Evolutionary conservation across 2,888 invertebrate species (phyloP).

Genomic region (Venustoraphidia nigricollis): DNA sequence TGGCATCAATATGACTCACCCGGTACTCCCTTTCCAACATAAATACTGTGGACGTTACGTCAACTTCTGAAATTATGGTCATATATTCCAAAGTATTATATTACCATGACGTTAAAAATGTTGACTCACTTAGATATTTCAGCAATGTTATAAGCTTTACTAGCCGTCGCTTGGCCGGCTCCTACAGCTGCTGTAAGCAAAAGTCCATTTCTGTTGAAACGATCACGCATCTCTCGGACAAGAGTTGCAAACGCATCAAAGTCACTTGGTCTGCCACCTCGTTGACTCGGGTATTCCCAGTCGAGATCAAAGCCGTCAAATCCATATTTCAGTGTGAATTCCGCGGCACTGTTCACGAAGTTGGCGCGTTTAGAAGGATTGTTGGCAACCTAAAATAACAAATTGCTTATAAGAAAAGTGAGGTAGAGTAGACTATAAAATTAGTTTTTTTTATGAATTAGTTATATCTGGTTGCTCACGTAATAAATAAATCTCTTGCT

Average conservation of each 20-base stretch:
- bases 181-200: constrained; percentile 43
- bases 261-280: constrained; percentile 34
- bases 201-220: constrained; percentile 34
- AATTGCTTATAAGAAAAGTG: background rate
- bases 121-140: constrained; percentile 32
- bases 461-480: background rate
- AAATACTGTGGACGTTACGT: too few species aligned
- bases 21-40: too few species aligned
- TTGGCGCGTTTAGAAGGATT: constrained; percentile 26
- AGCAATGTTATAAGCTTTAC: constrained; percentile 41
- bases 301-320: constrained; percentile 61
- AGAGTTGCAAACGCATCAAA: constrained; percentile 34
- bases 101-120: too few species aligned
- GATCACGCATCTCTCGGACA: constrained; percentile 36
- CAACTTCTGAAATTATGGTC: too few species aligned
- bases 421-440: too few species aligned
- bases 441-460: too few species aligned
- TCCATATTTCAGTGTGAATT: constrained; percentile 34
- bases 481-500: too few species aligned
- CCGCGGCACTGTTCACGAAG: constrained; percentile 39
- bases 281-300: constrained; percentile 53
- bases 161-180: constrained; percentile 31
- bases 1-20: too few species aligned
- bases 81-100: too few species aligned
- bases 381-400: constrained; percentile 26